phyloP scores from a whole-genome alignment of 1,140 invertebrate genomes.

The Anastatus disparis region DNA sequence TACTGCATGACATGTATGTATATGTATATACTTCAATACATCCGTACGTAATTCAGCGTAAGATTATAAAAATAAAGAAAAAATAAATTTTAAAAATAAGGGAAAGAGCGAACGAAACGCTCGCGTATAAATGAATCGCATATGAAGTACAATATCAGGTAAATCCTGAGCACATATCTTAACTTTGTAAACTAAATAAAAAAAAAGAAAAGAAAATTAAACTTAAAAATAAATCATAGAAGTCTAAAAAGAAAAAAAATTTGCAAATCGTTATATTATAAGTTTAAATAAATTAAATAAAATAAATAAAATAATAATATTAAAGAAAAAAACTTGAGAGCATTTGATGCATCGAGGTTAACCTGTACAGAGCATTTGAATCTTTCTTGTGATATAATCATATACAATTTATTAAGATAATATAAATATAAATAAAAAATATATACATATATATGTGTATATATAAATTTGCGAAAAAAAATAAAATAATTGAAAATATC shows the following conservation, averaged over 20 bases:
- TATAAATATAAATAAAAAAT: constrained; percentile 39
- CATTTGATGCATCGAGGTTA: constrained; percentile 58
- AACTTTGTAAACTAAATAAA: constrained; percentile 67
- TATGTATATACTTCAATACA: constrained; percentile 41
- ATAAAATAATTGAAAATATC: constrained; percentile 58
- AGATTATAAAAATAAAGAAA: not conserved
- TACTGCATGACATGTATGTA: constrained; percentile 35
- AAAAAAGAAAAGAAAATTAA: no score
- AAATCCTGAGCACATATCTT: constrained; percentile 65
- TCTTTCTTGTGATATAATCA: constrained; percentile 69
- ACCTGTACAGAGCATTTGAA: constrained; percentile 67
- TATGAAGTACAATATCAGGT: constrained; percentile 63
- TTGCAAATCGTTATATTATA: constrained; percentile 44
- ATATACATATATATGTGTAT: constrained; percentile 3
- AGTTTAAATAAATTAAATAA: constrained; percentile 46
- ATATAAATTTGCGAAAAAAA: constrained; percentile 43
- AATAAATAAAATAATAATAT: no score
- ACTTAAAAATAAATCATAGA: constrained; percentile 60
- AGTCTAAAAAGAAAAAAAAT: constrained; percentile 48
- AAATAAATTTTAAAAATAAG: constrained; percentile 49
- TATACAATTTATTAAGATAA: constrained; percentile 59
- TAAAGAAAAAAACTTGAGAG: constrained; percentile 54
- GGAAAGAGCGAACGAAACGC: not conserved
- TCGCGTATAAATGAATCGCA: not conserved
- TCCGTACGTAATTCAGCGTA: constrained; percentile 29